A percentile compares a stretch with the other conserved stretches of the same genome.
Conservation (phyloP, 2,888 invertebrate genomes). For the Dermolepida albohirtum region DNA sequence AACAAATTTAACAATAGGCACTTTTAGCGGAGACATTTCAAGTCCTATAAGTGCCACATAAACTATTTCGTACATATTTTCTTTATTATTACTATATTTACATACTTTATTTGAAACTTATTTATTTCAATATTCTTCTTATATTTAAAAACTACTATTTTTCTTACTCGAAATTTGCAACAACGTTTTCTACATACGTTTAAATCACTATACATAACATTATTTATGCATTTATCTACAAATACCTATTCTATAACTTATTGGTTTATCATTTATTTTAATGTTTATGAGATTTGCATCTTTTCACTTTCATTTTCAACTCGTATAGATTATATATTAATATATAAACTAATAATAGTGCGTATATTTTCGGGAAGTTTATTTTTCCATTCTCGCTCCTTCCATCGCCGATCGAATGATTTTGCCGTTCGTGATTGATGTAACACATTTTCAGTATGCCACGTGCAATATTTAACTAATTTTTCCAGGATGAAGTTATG, state of each 20-base stretch:
- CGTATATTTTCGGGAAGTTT: slow-evolving; percentile 40
- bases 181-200: slow-evolving; percentile 42
- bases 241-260: slow-evolving; percentile 23
- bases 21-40: slow-evolving; percentile 58
- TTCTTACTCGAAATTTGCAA: slow-evolving; percentile 28
- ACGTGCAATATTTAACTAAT: no score
- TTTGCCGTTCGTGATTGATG: slow-evolving; percentile 16
- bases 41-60: slow-evolving; percentile 59
- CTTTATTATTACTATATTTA: slow-evolving; percentile 40
- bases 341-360: slow-evolving; percentile 28
- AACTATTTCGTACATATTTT: slow-evolving; percentile 46
- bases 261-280: slow-evolving; percentile 7
- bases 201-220: slow-evolving; percentile 44
- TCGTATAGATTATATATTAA: slow-evolving; percentile 25
- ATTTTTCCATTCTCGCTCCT: slow-evolving; percentile 12
- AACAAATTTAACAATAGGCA: slow-evolving; percentile 61
- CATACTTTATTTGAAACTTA: slow-evolving; percentile 50
- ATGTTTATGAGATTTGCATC: slow-evolving; percentile 25
- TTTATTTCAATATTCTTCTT: slow-evolving; percentile 18
- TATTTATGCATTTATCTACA: slow-evolving; percentile 28
- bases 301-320: slow-evolving; percentile 13
- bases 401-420: slow-evolving; percentile 11
- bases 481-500: neutral
- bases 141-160: slow-evolving; percentile 28
- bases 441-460: neutral